Conservation (phyloP, 2,113 vertebrate species). For the Forbesichthys papilliferus region DNA sequence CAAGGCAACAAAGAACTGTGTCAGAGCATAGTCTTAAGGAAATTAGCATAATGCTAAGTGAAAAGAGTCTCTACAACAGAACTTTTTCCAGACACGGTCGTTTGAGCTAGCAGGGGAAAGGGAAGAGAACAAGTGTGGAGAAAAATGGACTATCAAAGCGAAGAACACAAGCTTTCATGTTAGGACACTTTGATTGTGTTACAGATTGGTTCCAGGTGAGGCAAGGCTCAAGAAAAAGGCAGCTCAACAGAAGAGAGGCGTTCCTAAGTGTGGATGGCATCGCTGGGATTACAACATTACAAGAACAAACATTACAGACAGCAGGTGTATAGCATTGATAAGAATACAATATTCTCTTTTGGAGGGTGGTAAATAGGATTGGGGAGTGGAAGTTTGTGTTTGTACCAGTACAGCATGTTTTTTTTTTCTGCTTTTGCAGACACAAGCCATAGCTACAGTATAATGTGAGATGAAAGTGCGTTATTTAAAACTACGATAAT, state of each 20-base stretch:
- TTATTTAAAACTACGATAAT: slow-evolving; percentile 11
- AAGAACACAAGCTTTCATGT: slow-evolving; percentile 76
- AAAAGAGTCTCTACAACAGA: slow-evolving; percentile 51
- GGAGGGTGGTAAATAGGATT: slow-evolving; percentile 45
- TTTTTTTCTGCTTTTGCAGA: slow-evolving; percentile 9
- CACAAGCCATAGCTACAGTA: background rate
- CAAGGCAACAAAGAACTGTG: slow-evolving; percentile 45
- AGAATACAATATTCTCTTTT: slow-evolving; percentile 40
- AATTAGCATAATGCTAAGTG: slow-evolving; percentile 62
- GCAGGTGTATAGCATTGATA: slow-evolving; percentile 57
- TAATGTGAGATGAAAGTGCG: slow-evolving; percentile 9
- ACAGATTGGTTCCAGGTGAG: slow-evolving; percentile 83
- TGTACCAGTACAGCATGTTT: slow-evolving; percentile 8
- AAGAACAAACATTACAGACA: slow-evolving; percentile 1
- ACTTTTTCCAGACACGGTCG: slow-evolving; percentile 59
- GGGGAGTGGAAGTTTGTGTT: slow-evolving; percentile 1
- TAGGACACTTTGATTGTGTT: slow-evolving; percentile 75
- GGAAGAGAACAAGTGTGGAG: slow-evolving; percentile 55
- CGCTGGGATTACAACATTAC: slow-evolving; percentile 20
- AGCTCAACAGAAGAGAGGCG: slow-evolving; percentile 49
- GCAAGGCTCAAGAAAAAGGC: slow-evolving; percentile 33
- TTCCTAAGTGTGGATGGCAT: slow-evolving; percentile 47
- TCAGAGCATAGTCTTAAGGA: slow-evolving; percentile 59
- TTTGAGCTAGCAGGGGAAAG: slow-evolving; percentile 42
- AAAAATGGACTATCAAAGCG: slow-evolving; percentile 72